These are phyloP conservation scores for Trachops cirrhosus DNA, from an alignment of 2,797 vertebrate genomes.

Conservation along the genomic window DNA sequence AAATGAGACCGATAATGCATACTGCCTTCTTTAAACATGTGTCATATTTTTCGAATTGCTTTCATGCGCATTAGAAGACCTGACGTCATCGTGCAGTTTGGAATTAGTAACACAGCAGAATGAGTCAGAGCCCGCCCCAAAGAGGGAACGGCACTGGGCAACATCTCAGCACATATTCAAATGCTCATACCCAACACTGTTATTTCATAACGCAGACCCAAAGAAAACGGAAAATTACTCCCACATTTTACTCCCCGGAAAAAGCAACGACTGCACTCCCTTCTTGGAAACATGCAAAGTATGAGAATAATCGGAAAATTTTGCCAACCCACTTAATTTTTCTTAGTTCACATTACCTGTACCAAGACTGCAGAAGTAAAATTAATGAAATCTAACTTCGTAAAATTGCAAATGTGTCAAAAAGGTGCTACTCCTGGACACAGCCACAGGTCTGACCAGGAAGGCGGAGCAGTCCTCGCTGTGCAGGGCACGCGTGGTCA, in stretches of 20 bases:
- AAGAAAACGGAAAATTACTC: constrained; percentile 41
- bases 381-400: constrained; percentile 22
- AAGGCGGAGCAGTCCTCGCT: background rate
- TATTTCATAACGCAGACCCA: background rate
- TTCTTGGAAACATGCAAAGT: background rate
- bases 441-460: background rate
- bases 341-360: background rate
- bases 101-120: constrained; percentile 49
- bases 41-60: background rate
- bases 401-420: background rate
- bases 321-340: constrained; percentile 29
- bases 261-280: background rate
- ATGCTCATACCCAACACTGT: constrained; percentile 41
- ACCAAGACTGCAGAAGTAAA: background rate
- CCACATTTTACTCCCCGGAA: constrained; percentile 26
- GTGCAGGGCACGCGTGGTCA: background rate
- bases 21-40: background rate
- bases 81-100: constrained; percentile 15
- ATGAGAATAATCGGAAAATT: constrained; percentile 3
- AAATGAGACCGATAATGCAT: background rate
- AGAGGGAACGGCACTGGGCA: background rate
- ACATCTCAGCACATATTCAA: constrained; percentile 46
- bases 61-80: background rate
- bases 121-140: constrained; percentile 41
- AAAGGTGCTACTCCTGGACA: background rate